Percentiles rank a stretch among this genome's conserved stretches.
These are phyloP conservation scores for Coreius guichenoti DNA, from an alignment of 2,797 vertebrate genomes.

Conservation along the genomic window DNA sequence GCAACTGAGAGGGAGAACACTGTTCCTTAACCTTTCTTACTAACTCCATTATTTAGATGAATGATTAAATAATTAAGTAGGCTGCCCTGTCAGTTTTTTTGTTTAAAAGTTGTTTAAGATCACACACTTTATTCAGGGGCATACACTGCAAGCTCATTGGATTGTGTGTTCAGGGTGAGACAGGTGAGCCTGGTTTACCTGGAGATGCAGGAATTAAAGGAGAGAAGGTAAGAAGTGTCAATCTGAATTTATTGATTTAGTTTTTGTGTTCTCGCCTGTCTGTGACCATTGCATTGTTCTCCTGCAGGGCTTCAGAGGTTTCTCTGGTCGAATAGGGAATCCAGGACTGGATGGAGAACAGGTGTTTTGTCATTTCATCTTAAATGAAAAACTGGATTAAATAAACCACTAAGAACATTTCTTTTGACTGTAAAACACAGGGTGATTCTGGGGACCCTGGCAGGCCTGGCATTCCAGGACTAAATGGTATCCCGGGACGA, in stretches of 20 bases:
- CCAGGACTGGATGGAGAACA: slow-evolving; percentile 78
- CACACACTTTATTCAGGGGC: background rate
- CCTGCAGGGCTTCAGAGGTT: slow-evolving; percentile 82
- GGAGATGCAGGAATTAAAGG: slow-evolving; percentile 82
- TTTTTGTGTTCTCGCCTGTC: background rate
- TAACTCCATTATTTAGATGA: slow-evolving; percentile 32
- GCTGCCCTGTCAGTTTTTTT: background rate
- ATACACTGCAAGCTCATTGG: background rate
- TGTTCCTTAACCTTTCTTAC: slow-evolving; percentile 7
- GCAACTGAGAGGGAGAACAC: background rate
- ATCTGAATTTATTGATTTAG: background rate
- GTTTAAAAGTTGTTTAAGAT: background rate
- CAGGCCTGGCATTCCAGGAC: slow-evolving; percentile 78
- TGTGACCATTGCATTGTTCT: slow-evolving; percentile 2
- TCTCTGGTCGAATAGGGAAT: slow-evolving; percentile 79
- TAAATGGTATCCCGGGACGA: slow-evolving; percentile 75
- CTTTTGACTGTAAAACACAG: slow-evolving; percentile 67
- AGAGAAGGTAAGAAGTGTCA: slow-evolving; percentile 77
- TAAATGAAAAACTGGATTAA: background rate
- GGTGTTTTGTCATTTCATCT: slow-evolving; percentile 69
- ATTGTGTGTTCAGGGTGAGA: slow-evolving; percentile 75
- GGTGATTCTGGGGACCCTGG: slow-evolving; percentile 82
- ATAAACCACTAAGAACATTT: background rate
- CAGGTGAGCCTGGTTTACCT: slow-evolving; percentile 78
- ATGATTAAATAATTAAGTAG: slow-evolving; percentile 14